Conservation (phyloP, 2,888 invertebrate genomes). For the Polydrusus pterygomalis region DNA sequence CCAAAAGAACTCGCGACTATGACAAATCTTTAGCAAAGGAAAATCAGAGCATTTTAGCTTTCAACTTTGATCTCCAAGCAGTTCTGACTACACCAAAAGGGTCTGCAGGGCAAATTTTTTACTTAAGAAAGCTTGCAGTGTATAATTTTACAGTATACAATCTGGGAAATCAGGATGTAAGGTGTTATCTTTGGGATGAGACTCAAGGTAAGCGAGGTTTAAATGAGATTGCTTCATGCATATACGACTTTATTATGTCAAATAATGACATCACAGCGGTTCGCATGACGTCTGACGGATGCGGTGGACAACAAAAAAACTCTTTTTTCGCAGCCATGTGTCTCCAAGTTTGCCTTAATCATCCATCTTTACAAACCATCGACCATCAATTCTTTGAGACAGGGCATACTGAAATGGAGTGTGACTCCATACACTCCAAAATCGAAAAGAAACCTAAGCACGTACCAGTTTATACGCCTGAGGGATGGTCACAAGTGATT, state of each 20-base stretch:
- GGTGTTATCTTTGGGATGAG: conserved; percentile 59
- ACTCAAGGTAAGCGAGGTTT: conserved; percentile 58
- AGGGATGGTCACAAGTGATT: conserved; percentile 59
- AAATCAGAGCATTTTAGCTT: too few relatives aligned
- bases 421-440: too few relatives aligned
- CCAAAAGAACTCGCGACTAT: too few relatives aligned
- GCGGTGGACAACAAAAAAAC: conserved; percentile 54
- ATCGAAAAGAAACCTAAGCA: conserved; percentile 61
- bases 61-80: too few relatives aligned
- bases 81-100: too few relatives aligned
- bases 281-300: conserved; percentile 55
- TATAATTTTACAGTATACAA: conserved; percentile 66
- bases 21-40: too few relatives aligned
- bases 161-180: conserved; percentile 62
- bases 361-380: conserved; percentile 47
- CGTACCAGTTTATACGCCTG: conserved; percentile 61
- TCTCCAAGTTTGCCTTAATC: conserved; percentile 39
- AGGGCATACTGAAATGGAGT: conserved; percentile 60
- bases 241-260: conserved; percentile 55
- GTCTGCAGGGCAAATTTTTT: too few relatives aligned
- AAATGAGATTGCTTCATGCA: conserved; percentile 62
- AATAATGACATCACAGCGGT: conserved; percentile 43
- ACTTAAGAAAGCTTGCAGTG: conserved; percentile 57
- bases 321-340: conserved; percentile 52
- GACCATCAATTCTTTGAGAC: conserved; percentile 56